Base-by-base conservation (phyloP, 2,888 invertebrate genomes). In the Cinara cedri region DNA sequence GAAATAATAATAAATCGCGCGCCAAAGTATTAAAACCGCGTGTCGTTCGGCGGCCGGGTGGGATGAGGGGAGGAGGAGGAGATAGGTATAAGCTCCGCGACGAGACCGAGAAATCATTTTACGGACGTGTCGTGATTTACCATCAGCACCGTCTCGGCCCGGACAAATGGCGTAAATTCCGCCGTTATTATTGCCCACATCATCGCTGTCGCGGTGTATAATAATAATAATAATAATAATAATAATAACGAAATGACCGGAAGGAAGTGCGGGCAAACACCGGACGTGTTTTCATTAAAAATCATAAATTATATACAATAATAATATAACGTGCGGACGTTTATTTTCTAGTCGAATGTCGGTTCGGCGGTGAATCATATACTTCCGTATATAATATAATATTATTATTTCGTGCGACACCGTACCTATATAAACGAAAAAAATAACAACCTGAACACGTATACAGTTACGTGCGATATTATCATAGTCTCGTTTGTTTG, bases 241-340 rank as follows among this genome's bases (percentile, higher is more conserved):
- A 4, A 13, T 71, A 9, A 21, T 21, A 21, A 19, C 21, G n/a
- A 24, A 57, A 46, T 60, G 46, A 72, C 49, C 72, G 49, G 62
- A 62, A 72, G 49, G 49, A 62, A 51, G 26, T 10, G 16, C 19
- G 72, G 49, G 8, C 14, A 8, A 46, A 49, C n/a, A n/a, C 26
- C 60, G 60, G 60, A 60, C 72, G 62, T 62, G 62, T 72, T 72
- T 72, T 34, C 72, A 51, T 62, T 62, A 51, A 51, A 60, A 49
- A 49, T 49, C 34, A 62, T 72, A 72, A 72, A 72, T 60, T 26
- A 60, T 57, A 6, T 34, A 4, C 6, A 34, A 34, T 34, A 34
- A 34, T 34, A 34, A 4, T 34, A 24, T 4, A 46, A 24, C 13
- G 14, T 4, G 42, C 2, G 44, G 3, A 21, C 57, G 44, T 26